These are phyloP conservation scores for Thripadectes ignobilis DNA, from an alignment of 2,797 vertebrate genomes.

Conservation along the genomic window DNA sequence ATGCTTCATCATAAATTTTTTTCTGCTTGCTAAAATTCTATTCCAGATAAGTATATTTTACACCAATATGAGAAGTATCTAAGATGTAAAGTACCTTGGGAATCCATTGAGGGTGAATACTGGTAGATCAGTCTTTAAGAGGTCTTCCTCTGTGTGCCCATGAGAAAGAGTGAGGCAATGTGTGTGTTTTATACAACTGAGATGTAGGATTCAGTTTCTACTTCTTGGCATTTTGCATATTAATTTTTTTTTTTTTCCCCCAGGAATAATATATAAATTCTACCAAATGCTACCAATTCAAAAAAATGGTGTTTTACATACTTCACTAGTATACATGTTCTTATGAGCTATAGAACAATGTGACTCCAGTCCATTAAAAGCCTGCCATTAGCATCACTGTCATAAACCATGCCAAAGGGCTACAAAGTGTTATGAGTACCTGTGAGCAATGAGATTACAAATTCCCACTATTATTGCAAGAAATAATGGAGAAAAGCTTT, in stretches of 20 bases:
- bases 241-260: too few species aligned
- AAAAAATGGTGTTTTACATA: not conserved
- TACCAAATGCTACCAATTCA: not conserved
- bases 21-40: not conserved
- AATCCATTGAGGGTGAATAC: not conserved
- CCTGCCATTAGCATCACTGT: not conserved
- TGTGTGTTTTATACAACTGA: not conserved
- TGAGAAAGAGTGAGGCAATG: not conserved
- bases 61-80: not conserved
- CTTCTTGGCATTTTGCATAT: not conserved
- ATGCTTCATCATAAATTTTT: not conserved
- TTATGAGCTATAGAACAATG: not conserved
- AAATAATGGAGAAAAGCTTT: not conserved
- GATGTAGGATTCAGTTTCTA: not conserved
- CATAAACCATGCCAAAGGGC: not conserved
- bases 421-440: not conserved
- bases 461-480: not conserved
- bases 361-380: not conserved
- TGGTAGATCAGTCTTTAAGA: not conserved
- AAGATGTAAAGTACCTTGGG: not conserved
- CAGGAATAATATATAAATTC: not conserved
- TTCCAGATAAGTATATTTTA: not conserved
- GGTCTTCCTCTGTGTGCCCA: fast-evolving
- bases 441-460: not conserved
- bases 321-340: not conserved